Evolutionary conservation across 2,113 vertebrate species (phyloP).

Genomic region (Orycteropus afer): DNA sequence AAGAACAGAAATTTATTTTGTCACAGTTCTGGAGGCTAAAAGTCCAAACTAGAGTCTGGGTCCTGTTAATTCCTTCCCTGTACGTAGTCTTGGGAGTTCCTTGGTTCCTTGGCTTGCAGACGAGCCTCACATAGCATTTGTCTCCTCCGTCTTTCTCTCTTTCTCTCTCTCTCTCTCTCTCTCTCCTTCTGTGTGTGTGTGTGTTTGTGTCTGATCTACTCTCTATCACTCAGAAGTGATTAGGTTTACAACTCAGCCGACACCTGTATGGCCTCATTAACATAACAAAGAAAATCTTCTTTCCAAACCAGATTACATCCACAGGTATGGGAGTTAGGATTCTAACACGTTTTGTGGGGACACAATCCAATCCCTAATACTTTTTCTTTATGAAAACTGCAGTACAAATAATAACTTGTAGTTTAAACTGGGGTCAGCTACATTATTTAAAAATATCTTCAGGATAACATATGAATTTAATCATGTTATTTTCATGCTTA

Average conservation of each 20-base stretch:
- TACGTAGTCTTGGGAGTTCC: neutral
- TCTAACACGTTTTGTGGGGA: neutral
- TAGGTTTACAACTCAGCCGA: neutral
- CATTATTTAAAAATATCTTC: neutral
- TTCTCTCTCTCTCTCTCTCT: too few relatives aligned
- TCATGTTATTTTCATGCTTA: neutral
- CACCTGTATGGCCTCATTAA: too few relatives aligned
- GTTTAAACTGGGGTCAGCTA: neutral
- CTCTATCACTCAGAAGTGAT: neutral
- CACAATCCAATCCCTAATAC: neutral
- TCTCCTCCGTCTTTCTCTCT: too few relatives aligned
- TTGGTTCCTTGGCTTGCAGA: neutral
- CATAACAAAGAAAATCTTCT: neutral
- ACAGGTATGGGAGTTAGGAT: too few relatives aligned
- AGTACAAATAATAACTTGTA: neutral
- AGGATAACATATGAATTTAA: neutral
- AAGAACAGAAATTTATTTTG: neutral
- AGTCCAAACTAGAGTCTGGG: too few relatives aligned
- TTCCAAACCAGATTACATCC: neutral
- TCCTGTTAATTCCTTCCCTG: neutral
- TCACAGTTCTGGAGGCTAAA: too few relatives aligned
- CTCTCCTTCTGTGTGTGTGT: neutral
- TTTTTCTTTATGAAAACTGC: neutral
- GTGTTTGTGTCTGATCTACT: neutral
- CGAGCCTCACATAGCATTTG: neutral